These are phyloP conservation scores for Forbesichthys papilliferus DNA, from an alignment of 2,113 vertebrate genomes.

Conservation along the genomic window DNA sequence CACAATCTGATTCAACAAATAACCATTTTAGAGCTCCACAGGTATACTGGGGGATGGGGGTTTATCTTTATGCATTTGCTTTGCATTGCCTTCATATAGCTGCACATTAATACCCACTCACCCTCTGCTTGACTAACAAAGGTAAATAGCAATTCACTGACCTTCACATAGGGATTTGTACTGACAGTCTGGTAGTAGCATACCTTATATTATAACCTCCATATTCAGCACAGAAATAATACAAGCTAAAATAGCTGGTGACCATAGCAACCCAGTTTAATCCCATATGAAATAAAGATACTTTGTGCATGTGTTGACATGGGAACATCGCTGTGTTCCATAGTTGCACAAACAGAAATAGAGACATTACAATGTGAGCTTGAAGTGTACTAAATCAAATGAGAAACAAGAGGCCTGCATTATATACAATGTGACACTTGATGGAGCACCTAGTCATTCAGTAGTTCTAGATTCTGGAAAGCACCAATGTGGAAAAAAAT, in stretches of 20 bases:
- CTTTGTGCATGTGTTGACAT: conserved; percentile 40
- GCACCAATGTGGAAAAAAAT: conserved; percentile 77
- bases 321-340: conserved; percentile 31
- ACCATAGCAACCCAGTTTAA: conserved; percentile 64
- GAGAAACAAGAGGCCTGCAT: conserved; percentile 54
- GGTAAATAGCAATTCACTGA: no score
- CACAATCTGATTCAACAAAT: no score
- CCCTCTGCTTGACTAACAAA: no score
- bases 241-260: conserved; percentile 28
- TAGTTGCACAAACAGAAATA: conserved; percentile 34
- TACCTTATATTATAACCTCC: neutral
- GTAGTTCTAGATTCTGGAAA: conserved; percentile 72
- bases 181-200: no score
- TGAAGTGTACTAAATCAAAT: conserved; percentile 56
- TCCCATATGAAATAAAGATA: conserved; percentile 51
- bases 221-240: conserved; percentile 31
- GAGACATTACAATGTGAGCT: conserved; percentile 3
- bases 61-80: no score
- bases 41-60: no score
- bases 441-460: conserved; percentile 59
- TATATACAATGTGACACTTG: conserved; percentile 64
- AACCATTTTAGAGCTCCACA: no score
- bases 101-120: no score
- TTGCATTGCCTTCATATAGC: no score
- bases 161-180: no score